Evolutionary conservation across 2,113 vertebrate species (phyloP).

Genomic region (Pseudolaguvia tuberculata): DNA sequence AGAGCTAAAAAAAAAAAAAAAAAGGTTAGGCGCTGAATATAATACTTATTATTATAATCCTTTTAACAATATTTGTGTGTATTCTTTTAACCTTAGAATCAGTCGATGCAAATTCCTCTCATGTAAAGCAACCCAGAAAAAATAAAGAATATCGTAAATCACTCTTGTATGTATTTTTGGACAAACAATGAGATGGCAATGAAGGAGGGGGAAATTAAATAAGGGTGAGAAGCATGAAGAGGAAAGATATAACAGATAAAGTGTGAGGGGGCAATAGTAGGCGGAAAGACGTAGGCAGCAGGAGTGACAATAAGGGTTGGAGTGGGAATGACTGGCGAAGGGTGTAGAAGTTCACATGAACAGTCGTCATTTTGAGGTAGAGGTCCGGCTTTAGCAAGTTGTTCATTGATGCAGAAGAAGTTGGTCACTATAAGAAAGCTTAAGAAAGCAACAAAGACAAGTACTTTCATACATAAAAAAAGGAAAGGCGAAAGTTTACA

Average conservation of each 20-base stretch:
- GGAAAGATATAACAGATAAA: constrained; percentile 56
- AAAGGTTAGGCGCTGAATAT: constrained; percentile 1
- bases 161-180: constrained; percentile 65
- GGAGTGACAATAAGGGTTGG: constrained; percentile 39
- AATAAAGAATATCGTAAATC: constrained; percentile 51
- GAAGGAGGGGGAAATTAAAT: constrained; percentile 61
- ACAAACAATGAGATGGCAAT: constrained; percentile 47
- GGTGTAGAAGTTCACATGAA: constrained; percentile 35
- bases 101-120: constrained; percentile 31
- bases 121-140: constrained; percentile 45
- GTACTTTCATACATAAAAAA: neutral
- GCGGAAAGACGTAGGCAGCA: constrained; percentile 48
- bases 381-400: neutral
- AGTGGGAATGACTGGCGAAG: constrained; percentile 10
- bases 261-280: constrained; percentile 37
- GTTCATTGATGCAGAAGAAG: neutral
- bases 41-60: neutral
- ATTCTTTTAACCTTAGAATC: constrained; percentile 21
- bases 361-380: constrained; percentile 9
- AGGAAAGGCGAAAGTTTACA: neutral
- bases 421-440: neutral
- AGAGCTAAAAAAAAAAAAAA: neutral
- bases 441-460: neutral
- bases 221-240: constrained; percentile 37
- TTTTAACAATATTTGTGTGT: constrained; percentile 1